Conservation (phyloP, 2,797 vertebrate species). For the Scolopax bukidnonensis region DNA sequence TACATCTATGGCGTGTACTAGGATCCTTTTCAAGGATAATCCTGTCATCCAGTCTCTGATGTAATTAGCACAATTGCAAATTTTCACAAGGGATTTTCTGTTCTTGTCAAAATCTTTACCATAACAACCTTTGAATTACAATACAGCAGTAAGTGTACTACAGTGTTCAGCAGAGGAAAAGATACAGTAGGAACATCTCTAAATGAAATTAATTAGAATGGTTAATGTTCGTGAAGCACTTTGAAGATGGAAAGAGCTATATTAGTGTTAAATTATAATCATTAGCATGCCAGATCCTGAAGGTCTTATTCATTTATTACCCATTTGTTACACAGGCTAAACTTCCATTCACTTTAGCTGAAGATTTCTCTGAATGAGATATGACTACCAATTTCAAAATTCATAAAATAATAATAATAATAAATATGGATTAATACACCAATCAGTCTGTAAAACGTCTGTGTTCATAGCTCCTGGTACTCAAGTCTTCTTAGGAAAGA, state of each 20-base stretch:
- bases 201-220: conserved; percentile 76
- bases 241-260: conserved; percentile 60
- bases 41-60: conserved; percentile 62
- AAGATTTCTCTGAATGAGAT: conserved; percentile 28
- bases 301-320: conserved; percentile 59
- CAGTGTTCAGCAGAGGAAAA: conserved; percentile 43
- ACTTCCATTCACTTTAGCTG: conserved; percentile 7
- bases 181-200: conserved; percentile 56
- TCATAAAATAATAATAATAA: neutral
- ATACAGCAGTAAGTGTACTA: conserved; percentile 66
- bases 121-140: conserved; percentile 75
- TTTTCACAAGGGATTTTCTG: conserved; percentile 73
- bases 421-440: conserved; percentile 9
- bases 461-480: neutral
- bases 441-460: neutral
- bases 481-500: neutral
- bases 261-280: conserved; percentile 60
- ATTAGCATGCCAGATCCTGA: conserved; percentile 62
- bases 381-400: conserved; percentile 5
- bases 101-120: conserved; percentile 76
- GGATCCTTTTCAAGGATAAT: conserved; percentile 55
- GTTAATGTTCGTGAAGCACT: conserved; percentile 59
- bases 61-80: conserved; percentile 73
- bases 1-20: neutral
- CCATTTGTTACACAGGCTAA: conserved; percentile 47